Conservation (phyloP, 2,113 vertebrate species). For the cat (Felis catus) region DNA sequence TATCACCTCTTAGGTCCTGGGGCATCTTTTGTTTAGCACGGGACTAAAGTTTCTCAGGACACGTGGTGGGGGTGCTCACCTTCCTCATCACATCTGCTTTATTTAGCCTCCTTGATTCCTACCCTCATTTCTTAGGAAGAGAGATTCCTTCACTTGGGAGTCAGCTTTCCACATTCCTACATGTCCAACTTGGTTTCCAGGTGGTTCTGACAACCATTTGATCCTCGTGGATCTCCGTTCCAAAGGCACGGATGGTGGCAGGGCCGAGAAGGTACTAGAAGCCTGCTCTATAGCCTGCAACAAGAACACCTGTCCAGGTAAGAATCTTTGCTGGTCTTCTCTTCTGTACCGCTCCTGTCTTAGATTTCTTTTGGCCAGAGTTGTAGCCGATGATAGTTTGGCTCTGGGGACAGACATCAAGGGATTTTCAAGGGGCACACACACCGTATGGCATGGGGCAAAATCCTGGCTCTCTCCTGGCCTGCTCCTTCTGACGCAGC, state of each 20-base stretch:
- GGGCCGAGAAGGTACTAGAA: slow-evolving; percentile 96
- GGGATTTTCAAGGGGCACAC: neutral
- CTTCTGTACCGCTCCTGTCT: neutral
- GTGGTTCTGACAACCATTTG: slow-evolving; percentile 97
- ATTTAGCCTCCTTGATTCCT: too few relatives aligned
- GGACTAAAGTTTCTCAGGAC: neutral
- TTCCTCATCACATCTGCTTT: neutral
- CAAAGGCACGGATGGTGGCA: slow-evolving; percentile 92
- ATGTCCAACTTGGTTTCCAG: slow-evolving; percentile 80
- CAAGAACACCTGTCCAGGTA: slow-evolving; percentile 98
- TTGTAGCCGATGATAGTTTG: neutral
- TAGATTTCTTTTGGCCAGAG: neutral
- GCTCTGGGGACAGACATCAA: neutral
- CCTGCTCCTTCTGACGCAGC: too few relatives aligned
- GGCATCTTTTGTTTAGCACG: neutral
- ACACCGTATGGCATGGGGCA: neutral
- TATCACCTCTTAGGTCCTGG: neutral
- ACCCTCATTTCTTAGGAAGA: neutral
- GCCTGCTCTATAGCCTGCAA: slow-evolving; percentile 96
- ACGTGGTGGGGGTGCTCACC: too few relatives aligned
- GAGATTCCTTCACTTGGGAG: neutral
- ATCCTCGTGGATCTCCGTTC: slow-evolving; percentile 94
- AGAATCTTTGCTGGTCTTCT: neutral
- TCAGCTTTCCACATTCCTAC: neutral
- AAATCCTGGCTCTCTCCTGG: neutral